Base-by-base conservation (phyloP, 1,140 invertebrate species). In the Bombus confusus region DNA sequence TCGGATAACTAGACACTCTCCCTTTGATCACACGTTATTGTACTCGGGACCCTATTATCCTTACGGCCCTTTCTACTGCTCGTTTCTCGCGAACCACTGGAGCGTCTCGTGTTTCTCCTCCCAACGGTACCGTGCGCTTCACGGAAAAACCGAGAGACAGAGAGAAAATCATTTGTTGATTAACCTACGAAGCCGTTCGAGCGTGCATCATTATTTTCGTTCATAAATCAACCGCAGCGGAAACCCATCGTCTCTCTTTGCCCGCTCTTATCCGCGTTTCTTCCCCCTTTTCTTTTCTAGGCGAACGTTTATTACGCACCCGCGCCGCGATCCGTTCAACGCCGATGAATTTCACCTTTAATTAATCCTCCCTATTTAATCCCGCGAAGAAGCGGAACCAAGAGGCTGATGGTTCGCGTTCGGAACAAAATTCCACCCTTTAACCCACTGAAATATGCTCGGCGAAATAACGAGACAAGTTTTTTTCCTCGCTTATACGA, bases 1-100 rank as follows among this genome's bases (percentile, higher is more conserved):
- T 87, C 72, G 83, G 78, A 88, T 88, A 90, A 82, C 87, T 87
- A 83, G 87, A 85, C 83, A 87, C 83, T 90, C 84, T 81, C 83
- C 80, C 66, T 86, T 86, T 83, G 83, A 88, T 88, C 66, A 77
- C 69, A 39, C 72, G 82, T 90, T 89, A 89, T 89, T 87, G 88
- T 83, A 85, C 83, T 62, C 72, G 68, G 68, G 76, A 80, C 76
- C 83, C 86, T 87, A 85, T 85, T 85, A 79, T 85, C 75, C 72
- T 25, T 72, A 10, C 62, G 18, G n/a, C 59, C 81, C 83, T 87
- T 85, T 76, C 75, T 66, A 64, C 41, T 69, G 76, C 72, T 85
- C 86, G 71, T 68, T 78, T 73, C 31, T 74, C 71, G 43, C 66
- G 68, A 64, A 18, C 69, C 57, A 59, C 57, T 59, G 43, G 31